phyloP scores from a whole-genome alignment of 1,140 invertebrate species.

The Subanguina moxae region DNA sequence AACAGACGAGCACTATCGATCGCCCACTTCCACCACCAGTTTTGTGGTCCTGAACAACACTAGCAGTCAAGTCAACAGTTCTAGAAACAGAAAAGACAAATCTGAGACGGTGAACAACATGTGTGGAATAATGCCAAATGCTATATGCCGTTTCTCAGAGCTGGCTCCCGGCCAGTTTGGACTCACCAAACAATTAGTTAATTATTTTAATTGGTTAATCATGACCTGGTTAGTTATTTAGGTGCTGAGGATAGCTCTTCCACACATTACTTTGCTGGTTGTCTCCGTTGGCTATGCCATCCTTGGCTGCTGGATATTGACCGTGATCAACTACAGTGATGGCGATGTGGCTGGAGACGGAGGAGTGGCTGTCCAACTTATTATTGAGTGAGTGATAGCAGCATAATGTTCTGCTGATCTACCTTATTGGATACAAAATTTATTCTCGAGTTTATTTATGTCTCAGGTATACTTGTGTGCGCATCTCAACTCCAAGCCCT shows the following conservation, averaged over 20 bases:
- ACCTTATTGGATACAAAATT: conserved; percentile 4
- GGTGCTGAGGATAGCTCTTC: conserved; percentile 57
- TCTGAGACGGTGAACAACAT: neutral
- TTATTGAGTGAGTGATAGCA: conserved; percentile 11
- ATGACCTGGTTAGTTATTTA: conserved; percentile 24
- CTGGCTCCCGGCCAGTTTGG: conserved; percentile 57
- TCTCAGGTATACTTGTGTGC: no score
- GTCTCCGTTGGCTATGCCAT: conserved; percentile 54
- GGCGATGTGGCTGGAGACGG: neutral
- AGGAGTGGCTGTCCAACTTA: conserved; percentile 25
- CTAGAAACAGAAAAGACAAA: neutral
- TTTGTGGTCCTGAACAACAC: no score
- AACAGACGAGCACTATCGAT: no score
- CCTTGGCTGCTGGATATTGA: conserved; percentile 50
- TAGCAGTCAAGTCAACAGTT: neutral
- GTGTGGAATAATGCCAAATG: conserved; percentile 37
- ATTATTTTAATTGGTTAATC: neutral
- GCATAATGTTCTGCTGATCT: no score
- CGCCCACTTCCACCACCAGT: no score
- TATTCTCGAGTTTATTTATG: no score
- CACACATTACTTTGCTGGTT: conserved; percentile 56
- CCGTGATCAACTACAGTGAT: conserved; percentile 45
- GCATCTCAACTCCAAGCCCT: no score
- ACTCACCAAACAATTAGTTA: conserved; percentile 55
- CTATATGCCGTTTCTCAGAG: conserved; percentile 51